phyloP scores from a whole-genome alignment of 2,888 invertebrate species.

The Hymenopus coronatus region DNA sequence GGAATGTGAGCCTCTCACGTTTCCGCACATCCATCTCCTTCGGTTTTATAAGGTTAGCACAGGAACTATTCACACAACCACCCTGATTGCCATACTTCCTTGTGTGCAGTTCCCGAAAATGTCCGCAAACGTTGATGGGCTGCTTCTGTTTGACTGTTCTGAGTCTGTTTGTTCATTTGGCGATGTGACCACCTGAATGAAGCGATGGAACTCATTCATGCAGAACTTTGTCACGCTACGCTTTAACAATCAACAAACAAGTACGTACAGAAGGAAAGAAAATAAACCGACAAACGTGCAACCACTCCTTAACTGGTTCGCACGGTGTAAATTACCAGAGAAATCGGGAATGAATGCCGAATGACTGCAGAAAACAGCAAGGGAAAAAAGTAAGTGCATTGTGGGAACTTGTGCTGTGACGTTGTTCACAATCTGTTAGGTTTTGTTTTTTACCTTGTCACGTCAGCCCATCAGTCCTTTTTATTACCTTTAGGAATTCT shows the following conservation, averaged over 20 bases:
- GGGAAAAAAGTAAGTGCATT: background rate
- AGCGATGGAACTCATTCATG: background rate
- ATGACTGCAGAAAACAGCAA: background rate
- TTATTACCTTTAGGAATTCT: background rate
- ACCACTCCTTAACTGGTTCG: background rate
- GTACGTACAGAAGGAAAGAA: background rate
- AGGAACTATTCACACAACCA: too few relatives aligned
- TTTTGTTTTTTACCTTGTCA: background rate
- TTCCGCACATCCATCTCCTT: too few relatives aligned
- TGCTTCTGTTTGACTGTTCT: background rate
- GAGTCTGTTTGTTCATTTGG: background rate
- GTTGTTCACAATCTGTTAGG: background rate
- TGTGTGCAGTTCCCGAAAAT: too few relatives aligned
- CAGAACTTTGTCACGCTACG: conserved; percentile 7
- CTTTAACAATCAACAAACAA: background rate
- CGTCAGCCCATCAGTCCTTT: background rate
- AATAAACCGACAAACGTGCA: background rate
- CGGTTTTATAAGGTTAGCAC: too few relatives aligned
- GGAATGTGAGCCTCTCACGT: too few relatives aligned
- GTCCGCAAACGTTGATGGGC: background rate
- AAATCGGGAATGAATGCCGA: background rate
- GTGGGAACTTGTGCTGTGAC: background rate
- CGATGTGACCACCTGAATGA: background rate
- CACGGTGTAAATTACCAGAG: background rate
- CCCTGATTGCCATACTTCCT: too few relatives aligned